Percentiles rank a stretch among this genome's conserved stretches.
Conservation (phyloP, 1,140 invertebrate species). For the Lasaia peninsularis region DNA sequence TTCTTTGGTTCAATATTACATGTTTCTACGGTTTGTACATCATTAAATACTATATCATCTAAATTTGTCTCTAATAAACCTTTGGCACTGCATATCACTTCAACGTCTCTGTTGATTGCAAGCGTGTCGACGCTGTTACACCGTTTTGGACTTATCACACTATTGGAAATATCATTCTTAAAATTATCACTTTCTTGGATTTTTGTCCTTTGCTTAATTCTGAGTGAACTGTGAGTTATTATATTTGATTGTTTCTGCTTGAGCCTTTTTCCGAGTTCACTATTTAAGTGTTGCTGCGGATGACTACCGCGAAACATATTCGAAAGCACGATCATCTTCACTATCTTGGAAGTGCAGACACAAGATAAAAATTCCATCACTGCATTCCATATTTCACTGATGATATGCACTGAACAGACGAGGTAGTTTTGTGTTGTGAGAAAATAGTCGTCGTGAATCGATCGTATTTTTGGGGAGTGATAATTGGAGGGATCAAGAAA, state of each 20-base stretch:
- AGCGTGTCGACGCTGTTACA: slow-evolving; percentile 66
- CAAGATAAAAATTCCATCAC: slow-evolving; percentile 70
- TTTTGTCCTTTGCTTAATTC: slow-evolving; percentile 54
- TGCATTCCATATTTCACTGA: slow-evolving; percentile 60
- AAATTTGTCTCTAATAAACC: slow-evolving; percentile 75
- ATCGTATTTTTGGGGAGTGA: no score
- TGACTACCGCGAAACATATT: slow-evolving; percentile 64
- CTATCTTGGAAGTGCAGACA: slow-evolving; percentile 57
- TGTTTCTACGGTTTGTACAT: slow-evolving; percentile 45
- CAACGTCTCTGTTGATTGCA: slow-evolving; percentile 48
- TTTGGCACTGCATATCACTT: slow-evolving; percentile 75
- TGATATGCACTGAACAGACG: slow-evolving; percentile 34
- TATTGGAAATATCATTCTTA: slow-evolving; percentile 39
- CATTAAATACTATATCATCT: slow-evolving; percentile 63
- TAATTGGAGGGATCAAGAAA: no score
- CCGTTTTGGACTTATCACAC: slow-evolving; percentile 43
- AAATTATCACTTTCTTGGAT: slow-evolving; percentile 42
- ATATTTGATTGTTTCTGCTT: slow-evolving; percentile 40
- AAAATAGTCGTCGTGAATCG: slow-evolving; percentile 16
- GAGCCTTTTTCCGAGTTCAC: slow-evolving; percentile 36
- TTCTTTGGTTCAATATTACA: slow-evolving; percentile 56
- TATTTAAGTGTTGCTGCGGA: slow-evolving; percentile 46
- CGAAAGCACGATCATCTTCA: slow-evolving; percentile 72
- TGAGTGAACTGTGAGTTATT: slow-evolving; percentile 53
- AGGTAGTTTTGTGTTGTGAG: slow-evolving; percentile 51